These are phyloP conservation scores for Montipora sp. DNA, from an alignment of 64 coral and sea anemone genomes.

Conservation along the genomic window DNA sequence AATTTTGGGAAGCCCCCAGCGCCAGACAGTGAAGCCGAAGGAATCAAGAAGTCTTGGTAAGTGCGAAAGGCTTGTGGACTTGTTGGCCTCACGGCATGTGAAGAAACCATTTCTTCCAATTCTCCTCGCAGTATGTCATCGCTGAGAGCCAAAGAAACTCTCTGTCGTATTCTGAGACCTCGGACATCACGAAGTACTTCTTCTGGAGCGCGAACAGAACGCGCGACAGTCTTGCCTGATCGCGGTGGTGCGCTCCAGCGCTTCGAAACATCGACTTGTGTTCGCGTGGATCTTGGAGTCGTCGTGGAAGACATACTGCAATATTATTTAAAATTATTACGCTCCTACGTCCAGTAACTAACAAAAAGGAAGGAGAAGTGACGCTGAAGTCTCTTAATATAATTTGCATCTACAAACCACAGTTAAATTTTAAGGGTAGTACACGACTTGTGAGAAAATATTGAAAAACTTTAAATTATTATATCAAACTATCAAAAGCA, in stretches of 20 bases:
- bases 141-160: conserved; percentile 66
- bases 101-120: conserved; percentile 56
- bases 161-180: conserved; percentile 65
- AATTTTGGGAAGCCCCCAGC: background rate
- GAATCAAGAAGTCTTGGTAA: conserved; percentile 82
- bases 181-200: conserved; percentile 69
- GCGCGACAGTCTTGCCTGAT: conserved; percentile 29
- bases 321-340: background rate
- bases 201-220: conserved; percentile 39
- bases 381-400: background rate
- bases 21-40: conserved; percentile 19
- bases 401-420: too few species aligned
- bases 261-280: conserved; percentile 16
- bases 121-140: conserved; percentile 68
- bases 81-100: background rate
- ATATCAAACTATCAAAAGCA: too few species aligned
- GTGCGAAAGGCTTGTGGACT: conserved; percentile 51
- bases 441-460: too few species aligned
- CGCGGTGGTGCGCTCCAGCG: conserved; percentile 72
- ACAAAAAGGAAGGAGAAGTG: background rate
- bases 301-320: conserved; percentile 30
- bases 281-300: conserved; percentile 29
- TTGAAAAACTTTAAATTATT: too few species aligned
- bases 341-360: background rate
- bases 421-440: too few species aligned